Evolutionary conservation across 92 coral and sea anemone species (phyloP).

Genomic region (Epizoanthus scotinus): DNA sequence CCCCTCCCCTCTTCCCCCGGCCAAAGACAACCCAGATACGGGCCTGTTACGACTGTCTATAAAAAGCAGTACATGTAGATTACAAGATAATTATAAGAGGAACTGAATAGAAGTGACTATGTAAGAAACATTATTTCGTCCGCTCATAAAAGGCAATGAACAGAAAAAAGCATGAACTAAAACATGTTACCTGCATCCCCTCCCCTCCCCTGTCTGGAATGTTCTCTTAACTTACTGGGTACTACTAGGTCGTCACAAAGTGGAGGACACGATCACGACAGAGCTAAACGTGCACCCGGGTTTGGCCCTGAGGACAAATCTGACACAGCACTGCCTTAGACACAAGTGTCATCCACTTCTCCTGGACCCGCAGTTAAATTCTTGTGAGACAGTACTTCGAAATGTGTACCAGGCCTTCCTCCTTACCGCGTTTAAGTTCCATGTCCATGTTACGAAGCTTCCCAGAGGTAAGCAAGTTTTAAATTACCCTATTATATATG

Average conservation of each 20-base stretch:
- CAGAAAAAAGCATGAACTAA: too few species aligned
- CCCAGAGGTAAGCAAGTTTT: constrained; percentile 61
- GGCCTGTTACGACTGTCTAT: too few species aligned
- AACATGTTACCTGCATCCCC: too few species aligned
- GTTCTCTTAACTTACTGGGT: background rate
- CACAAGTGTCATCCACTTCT: constrained; percentile 87
- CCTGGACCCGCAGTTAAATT: constrained; percentile 65
- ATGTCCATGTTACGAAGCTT: constrained; percentile 51
- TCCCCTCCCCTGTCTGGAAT: background rate
- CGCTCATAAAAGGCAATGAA: too few species aligned
- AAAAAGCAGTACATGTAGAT: too few species aligned
- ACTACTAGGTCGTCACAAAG: background rate
- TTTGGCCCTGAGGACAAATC: constrained; percentile 42
- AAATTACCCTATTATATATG: too few species aligned
- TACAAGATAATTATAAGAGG: too few species aligned
- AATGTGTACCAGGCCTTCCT: constrained; percentile 77
- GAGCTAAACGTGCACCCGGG: constrained; percentile 50
- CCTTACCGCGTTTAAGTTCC: constrained; percentile 71
- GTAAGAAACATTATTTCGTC: too few species aligned
- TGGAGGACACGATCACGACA: constrained; percentile 42
- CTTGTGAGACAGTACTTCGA: constrained; percentile 51
- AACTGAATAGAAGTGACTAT: too few species aligned
- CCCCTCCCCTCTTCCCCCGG: too few species aligned
- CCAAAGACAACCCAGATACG: too few species aligned
- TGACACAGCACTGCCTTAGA: constrained; percentile 49